Evolutionary conservation across 2,113 vertebrate genomes (phyloP), one percentile per base, ranked within the genome.

Genomic region (Bungarus multicinctus): DNA sequence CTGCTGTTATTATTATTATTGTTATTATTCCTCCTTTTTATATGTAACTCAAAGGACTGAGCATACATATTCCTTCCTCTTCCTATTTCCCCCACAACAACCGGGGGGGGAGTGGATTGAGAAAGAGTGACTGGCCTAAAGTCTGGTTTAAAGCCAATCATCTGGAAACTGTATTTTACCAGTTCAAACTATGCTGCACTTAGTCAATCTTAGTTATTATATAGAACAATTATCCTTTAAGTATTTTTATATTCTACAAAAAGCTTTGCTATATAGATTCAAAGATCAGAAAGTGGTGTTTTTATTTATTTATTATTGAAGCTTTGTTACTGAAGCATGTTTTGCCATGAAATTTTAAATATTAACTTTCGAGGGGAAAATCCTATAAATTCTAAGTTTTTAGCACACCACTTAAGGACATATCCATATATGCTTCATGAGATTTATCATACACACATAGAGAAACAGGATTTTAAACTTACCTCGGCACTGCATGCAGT

Each of bases 401-500:
- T 39, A 81, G 16, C 7, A 81, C 3, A 81, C 34, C 16, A 22
- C 27, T 60, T 47, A 86, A 60, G 25, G 18, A 74, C 25, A 45
- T 87, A 54, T 14, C 23, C 11, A 27, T 7, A 27, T 55, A 25
- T 45, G 39, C 7, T 55, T 47, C 50, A 16, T n/a, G 34, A 47
- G 6, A 53, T 27, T 30, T 53, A 47, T 14, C 12, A 43, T 54
- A 64, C 69, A 20, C 4, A 74, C 5, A 85, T 16, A 11, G n/a
- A 30, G 30, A 52, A 30, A 16, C 74, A 57, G 14, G 4, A 14
- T 60, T 5, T 27, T 43, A 58, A 64, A 43, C 96, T 97, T 74
- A 99, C 99, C 98, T 97, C 97, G 98, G 96, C 99, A 99, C 89
- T 97, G 98, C 95, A 97, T 97, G 96, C 99, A 99, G 95, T 99